Evolutionary conservation across 1,140 invertebrate genomes (phyloP).

Genomic region (Lethrus apterus): DNA sequence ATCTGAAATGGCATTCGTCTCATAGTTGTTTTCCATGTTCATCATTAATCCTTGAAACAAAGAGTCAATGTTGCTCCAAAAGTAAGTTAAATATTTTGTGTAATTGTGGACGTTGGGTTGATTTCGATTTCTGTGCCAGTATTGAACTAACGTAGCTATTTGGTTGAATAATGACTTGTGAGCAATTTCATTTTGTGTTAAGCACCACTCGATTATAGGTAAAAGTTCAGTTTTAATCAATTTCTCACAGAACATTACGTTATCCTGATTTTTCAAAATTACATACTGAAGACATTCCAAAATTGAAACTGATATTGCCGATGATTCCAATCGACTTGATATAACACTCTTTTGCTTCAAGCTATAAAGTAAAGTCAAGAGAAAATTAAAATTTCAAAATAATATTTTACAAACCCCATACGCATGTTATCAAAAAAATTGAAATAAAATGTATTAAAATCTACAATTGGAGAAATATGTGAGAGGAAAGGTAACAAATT

Average conservation of each 20-base stretch:
- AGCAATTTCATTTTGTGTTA: constrained; percentile 37
- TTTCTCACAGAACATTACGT: constrained; percentile 39
- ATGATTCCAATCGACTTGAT: constrained; percentile 52
- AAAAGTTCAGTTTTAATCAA: constrained; percentile 44
- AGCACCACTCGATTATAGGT: constrained; percentile 41
- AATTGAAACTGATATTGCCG: constrained; percentile 54
- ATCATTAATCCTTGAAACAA: constrained; percentile 39
- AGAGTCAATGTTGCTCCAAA: constrained; percentile 47
- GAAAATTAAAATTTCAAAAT: constrained; percentile 1
- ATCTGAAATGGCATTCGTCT: constrained; percentile 26
- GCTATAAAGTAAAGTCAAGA: constrained; percentile 39
- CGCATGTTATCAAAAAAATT: constrained; percentile 61
- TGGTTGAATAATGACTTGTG: constrained; percentile 46
- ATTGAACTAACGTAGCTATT: constrained; percentile 44
- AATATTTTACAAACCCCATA: constrained; percentile 46
- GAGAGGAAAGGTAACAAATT: constrained; percentile 67
- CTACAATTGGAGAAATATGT: constrained; percentile 53
- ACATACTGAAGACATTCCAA: constrained; percentile 64
- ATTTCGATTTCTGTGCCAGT: constrained; percentile 48
- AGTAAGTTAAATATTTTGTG: constrained; percentile 42
- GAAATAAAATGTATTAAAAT: constrained; percentile 52
- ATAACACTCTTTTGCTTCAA: constrained; percentile 46
- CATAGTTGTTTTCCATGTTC: constrained; percentile 20
- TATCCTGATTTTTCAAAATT: constrained; percentile 43
- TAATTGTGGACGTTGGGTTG: constrained; percentile 38